Base-by-base conservation (phyloP, 2,113 vertebrate species). In the Vulpes ferrilata region DNA sequence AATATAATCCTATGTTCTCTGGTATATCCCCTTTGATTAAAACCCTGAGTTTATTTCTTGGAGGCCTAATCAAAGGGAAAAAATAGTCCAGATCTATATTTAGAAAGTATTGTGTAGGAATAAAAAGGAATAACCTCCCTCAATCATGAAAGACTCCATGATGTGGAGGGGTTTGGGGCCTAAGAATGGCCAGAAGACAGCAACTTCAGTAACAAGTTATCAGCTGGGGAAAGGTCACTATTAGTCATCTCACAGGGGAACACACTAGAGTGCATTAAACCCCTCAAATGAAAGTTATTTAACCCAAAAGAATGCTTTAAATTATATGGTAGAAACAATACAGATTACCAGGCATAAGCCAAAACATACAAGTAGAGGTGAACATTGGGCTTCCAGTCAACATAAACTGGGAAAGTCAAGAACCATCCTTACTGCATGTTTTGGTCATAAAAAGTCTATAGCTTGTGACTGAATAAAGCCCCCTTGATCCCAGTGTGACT, bases 1-100 rank as follows among this genome's bases (percentile, higher is more conserved):
- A 88, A 86, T n/a, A 67, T 5, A 74, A 84, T 96, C 57, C 88
- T 88, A 53, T 30, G 1, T 82, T 88, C 17, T 84, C 67, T 88
- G 43, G 23, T 53, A 55, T 87, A 76, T 74, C 89, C 10, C 62
- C 62, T 93, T 90, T 97, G 51, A 78, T 82, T 73, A 93, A 93
- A 80, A 27, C 1, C 57, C 71, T 19, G 55, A 86, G 7, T 86
- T 0, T 60, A 64, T 84, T 73, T 90, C 25, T 48, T 83, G 20
- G 55, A 60, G 7, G 1, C 64, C 51, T 93, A 83, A 81, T 30
- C 53, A 95, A 87, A 93, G 51, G 25, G 7, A 59, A 94, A 94
- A 92, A 30, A 16, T 12, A 91, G 55, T n/a, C 4, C 15, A 78
- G 7, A 20, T 65, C 62, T 7, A 23, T 30, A 73, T 62, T 92